phyloP scores from a whole-genome alignment of 2,797 vertebrate species.

The Arctocebus calabarensis region DNA sequence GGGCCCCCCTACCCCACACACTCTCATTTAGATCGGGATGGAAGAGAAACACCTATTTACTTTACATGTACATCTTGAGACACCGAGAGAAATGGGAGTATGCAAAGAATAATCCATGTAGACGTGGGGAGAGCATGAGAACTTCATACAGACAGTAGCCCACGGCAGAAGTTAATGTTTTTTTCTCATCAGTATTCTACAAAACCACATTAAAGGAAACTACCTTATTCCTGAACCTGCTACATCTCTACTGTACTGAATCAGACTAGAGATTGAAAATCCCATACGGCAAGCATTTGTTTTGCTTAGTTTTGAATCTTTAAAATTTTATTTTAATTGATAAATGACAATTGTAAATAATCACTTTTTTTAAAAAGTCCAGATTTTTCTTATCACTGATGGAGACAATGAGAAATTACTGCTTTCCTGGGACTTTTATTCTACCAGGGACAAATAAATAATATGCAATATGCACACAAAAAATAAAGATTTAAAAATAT shows the following conservation, averaged over 20 bases:
- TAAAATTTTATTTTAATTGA: not conserved
- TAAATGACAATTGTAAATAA: not conserved
- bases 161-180: not conserved
- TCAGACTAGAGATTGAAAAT: not conserved
- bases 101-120: not conserved
- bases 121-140: not conserved
- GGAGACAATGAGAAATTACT: not conserved
- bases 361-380: not conserved
- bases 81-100: not conserved
- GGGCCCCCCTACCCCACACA: too few relatives aligned
- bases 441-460: not conserved
- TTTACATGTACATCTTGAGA: not conserved
- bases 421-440: not conserved
- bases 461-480: not conserved
- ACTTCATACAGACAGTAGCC: not conserved
- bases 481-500: not conserved
- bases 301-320: not conserved
- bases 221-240: not conserved
- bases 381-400: not conserved
- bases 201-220: not conserved
- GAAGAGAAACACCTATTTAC: not conserved
- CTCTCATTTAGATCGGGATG: too few relatives aligned
- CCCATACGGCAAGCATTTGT: not conserved
- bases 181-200: not conserved
- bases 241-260: not conserved